Base-by-base conservation (phyloP, 2,797 vertebrate genomes). In the Chelon auratus region DNA sequence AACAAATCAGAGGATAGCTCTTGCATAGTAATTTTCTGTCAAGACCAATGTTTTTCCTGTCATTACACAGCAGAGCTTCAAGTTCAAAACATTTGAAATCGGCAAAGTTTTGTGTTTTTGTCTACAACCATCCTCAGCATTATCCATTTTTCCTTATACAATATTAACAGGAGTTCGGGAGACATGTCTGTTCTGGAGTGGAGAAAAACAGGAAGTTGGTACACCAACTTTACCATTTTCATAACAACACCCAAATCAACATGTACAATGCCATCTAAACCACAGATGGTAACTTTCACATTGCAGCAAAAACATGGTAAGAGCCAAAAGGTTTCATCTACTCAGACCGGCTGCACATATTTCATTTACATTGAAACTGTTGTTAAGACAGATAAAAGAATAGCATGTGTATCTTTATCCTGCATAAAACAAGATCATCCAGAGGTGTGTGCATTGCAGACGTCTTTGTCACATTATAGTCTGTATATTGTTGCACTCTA, bases 161-260 rank as follows among this genome's bases (percentile, higher is more conserved):
- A 45, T 8, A n/a, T n/a, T 48, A 20, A 3, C n/a, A 48, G 45
- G 45, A n/a, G 52, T 9, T 54, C 26, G 15, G 57, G 48, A 6
- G 42, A 15, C 39, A 69, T 26, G 12, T 68, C 22, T 55, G 55
- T 47, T 63, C 65, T 78, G 54, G 68, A 20, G 59, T 50, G 54
- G 14, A 69, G 37, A 83, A 26, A 85, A 89, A 90, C 86, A 87
- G 88, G 87, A 90, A 91, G 85, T 42, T 43, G 57, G 55, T 18
- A 13, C 56, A 56, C 50, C 24, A 51, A 53, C 47, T n/a, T n/a
- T 58, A 72, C 26, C 61, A 53, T 72, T 89, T 78, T 81, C 65
- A 62, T 57, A 54, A 76, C 64, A 59, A 39, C 75, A 58, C 72
- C 74, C 77, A 59, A 47, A 47, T 39, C 64, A 64, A 20, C 72